A percentile compares a stretch with the other conserved stretches of the same genome.
Conservation (phyloP, 1,140 invertebrate genomes). For the Drosophila willistoni region DNA sequence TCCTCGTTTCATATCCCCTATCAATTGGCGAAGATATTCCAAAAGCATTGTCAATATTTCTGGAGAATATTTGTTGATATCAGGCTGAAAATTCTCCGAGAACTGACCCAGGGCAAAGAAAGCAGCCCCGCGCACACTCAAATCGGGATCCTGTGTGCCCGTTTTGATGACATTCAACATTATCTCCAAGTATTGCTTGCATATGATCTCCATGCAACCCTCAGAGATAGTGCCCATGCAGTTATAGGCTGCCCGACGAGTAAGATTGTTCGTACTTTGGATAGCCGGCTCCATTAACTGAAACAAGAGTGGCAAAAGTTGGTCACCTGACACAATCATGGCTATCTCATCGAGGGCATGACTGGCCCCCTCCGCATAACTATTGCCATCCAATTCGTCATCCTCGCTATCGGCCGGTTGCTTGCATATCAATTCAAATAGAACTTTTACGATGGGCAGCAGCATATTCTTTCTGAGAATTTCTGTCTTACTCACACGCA, state of each 20-base stretch:
- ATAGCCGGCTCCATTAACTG: constrained; percentile 86
- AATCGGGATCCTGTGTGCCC: constrained; percentile 87
- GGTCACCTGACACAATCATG: constrained; percentile 90
- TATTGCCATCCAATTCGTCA: no score
- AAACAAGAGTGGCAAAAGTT: constrained; percentile 88
- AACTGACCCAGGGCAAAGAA: constrained; percentile 93
- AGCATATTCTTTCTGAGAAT: constrained; percentile 90
- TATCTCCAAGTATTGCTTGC: constrained; percentile 88
- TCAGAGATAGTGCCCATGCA: constrained; percentile 90
- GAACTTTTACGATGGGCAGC: constrained; percentile 87
- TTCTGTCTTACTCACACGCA: constrained; percentile 88
- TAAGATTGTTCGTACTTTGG: constrained; percentile 84
- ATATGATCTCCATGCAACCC: constrained; percentile 91
- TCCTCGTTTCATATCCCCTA: constrained; percentile 83
- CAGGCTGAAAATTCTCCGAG: constrained; percentile 90
- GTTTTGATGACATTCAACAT: constrained; percentile 88
- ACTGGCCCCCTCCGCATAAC: constrained; percentile 85
- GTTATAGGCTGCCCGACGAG: constrained; percentile 89
- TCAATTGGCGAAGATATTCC: constrained; percentile 87
- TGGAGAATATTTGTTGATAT: constrained; percentile 89
- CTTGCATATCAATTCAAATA: constrained; percentile 88
- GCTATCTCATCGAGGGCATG: constrained; percentile 90
- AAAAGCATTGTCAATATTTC: constrained; percentile 90
- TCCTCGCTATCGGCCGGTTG: constrained; percentile 84
- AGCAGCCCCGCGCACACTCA: constrained; percentile 88